phyloP scores from a whole-genome alignment of 2,113 vertebrate species.

The rabbit (Oryctolagus cuniculus) region mOryCun1.1 NC_091436.1:88362001-88362500 shows the following conservation, averaged over 20 bases:
- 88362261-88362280: not conserved
- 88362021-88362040: not conserved
- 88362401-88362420: too few relatives aligned
- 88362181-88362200: not conserved
- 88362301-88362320: not conserved
- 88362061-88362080: not conserved
- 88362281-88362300: not conserved
- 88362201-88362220: not conserved
- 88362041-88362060: not conserved
- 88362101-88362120: not conserved
- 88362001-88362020: not conserved
- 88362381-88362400: not conserved
- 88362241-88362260: not conserved
- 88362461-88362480: too few relatives aligned
- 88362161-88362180: not conserved
- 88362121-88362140: not conserved
- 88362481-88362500: not conserved
- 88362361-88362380: not conserved
- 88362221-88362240: not conserved
- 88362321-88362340: not conserved
- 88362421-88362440: not conserved
- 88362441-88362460: not conserved
- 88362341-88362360: not conserved
- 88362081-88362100: conserved; percentile 23
- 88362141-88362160: rapidly evolving